phyloP scores from a whole-genome alignment of 2,113 vertebrate genomes.

The Ahaetulla prasina region DNA sequence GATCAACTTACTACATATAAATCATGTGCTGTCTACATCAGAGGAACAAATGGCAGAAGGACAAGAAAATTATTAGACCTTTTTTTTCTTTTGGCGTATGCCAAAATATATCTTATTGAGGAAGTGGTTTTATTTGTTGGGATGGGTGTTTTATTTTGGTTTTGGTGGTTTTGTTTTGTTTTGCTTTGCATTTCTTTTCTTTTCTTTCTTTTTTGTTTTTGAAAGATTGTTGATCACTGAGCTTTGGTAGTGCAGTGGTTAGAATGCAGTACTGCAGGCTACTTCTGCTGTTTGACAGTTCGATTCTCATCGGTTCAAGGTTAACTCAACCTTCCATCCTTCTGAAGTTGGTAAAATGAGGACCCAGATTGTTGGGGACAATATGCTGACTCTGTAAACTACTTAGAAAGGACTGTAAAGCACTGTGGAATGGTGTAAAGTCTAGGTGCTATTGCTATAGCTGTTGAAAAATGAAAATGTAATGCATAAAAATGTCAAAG shows the following conservation, averaged over 20 bases:
- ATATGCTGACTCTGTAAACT: no score
- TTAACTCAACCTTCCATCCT: no score
- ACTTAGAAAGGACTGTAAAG: no score
- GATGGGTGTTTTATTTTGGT: background rate
- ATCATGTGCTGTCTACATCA: background rate
- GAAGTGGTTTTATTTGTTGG: background rate
- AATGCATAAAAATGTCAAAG: background rate
- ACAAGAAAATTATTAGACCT: background rate
- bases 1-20: background rate
- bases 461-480: background rate
- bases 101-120: background rate
- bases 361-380: no score
- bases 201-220: background rate
- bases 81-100: background rate
- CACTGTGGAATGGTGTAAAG: no score
- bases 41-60: background rate
- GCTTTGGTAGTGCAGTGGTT: no score
- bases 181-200: background rate
- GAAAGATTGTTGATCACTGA: no score
- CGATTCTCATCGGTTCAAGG: no score
- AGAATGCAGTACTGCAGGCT: no score
- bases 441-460: no score
- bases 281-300: no score
- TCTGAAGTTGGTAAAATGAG: no score
- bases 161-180: background rate